Evolutionary conservation across 2,797 vertebrate genomes (phyloP), one percentile per base, ranked within the genome.

Genomic region (Neomorphus geoffroyi): DNA sequence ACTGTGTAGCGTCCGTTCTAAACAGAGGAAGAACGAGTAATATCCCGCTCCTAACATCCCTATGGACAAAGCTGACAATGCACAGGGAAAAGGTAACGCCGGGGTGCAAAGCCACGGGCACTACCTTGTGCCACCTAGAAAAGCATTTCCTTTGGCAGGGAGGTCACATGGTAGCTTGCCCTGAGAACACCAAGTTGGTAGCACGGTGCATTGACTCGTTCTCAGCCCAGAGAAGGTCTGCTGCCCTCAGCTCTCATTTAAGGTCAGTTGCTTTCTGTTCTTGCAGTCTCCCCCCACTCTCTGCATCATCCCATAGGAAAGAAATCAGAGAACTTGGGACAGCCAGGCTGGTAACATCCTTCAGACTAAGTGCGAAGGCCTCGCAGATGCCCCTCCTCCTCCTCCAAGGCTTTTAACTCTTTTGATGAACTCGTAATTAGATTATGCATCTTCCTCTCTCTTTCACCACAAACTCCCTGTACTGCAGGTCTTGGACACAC

Each of bases 1-100:
- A 99, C 97, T 0, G 99, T 99, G 82, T 99, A 99, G 56, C 97
- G 97, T 80, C 98, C 98, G 22, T 98, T 98, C 99, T 99, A 97
- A 45, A 85, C 6, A 26, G 69, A 66, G 19, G 35, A 82, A 77
- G 77, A 50, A 75, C 0, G 13, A 35, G 60, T 69, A 53, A 91
- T 1, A 1, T 30, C 58, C 58, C 41, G 9, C 45, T 53, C 18
- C 18, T 6, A 39, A 70, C 16, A 13, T 6, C 64, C 33, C 71
- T 43, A 54, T 0, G 58, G n/a, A 32, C 32, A 53, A 58, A 73
- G 73, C 67, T 84, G 26, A 2, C 30, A 28, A 45, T 0, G 0
- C 51, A 50, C 30, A 45, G 71, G 32, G 18, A 70, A 70, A 77
- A 71, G 33, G 60, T 32, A 45, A 7, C 1, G 1, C 17, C 35